Evolutionary conservation across 2,888 invertebrate genomes (phyloP).

Genomic region (Patella pellucida): DNA sequence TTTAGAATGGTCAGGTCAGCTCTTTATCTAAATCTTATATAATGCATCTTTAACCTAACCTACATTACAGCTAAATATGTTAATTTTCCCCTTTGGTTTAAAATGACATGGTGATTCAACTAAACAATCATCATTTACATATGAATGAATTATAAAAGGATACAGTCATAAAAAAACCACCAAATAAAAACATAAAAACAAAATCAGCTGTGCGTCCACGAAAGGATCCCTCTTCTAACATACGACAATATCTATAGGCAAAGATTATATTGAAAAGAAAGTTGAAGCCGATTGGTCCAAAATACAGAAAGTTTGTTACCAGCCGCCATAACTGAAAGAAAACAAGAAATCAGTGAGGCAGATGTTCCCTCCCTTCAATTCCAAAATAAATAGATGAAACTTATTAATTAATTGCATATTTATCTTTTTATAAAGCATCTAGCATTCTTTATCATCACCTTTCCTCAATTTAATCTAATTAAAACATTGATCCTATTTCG

Average conservation of each 20-base stretch:
- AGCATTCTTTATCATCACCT: too few species aligned
- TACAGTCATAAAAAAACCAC: conserved; percentile 85
- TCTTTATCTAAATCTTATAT: too few species aligned
- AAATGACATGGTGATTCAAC: background rate
- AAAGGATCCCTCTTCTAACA: conserved; percentile 98
- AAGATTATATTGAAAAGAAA: conserved; percentile 99
- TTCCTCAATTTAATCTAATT: too few species aligned
- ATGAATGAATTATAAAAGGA: conserved; percentile 52
- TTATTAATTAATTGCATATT: too few species aligned
- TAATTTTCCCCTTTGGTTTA: background rate
- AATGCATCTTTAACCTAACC: too few species aligned
- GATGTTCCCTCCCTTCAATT: too few species aligned
- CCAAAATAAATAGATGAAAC: too few species aligned
- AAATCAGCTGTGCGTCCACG: conserved; percentile 96
- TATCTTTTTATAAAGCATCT: too few species aligned
- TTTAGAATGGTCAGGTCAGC: too few species aligned
- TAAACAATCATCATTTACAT: background rate
- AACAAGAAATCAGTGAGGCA: too few species aligned
- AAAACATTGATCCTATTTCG: too few species aligned
- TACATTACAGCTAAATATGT: background rate
- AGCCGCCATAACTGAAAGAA: conserved; percentile 88
- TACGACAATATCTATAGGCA: conserved; percentile 98
- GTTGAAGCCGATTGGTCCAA: conserved; percentile 98
- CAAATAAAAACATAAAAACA: conserved; percentile 98
- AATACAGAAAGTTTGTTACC: conserved; percentile 96